phyloP scores from a whole-genome alignment of 2,797 vertebrate genomes.

The Diceros bicornis region DNA sequence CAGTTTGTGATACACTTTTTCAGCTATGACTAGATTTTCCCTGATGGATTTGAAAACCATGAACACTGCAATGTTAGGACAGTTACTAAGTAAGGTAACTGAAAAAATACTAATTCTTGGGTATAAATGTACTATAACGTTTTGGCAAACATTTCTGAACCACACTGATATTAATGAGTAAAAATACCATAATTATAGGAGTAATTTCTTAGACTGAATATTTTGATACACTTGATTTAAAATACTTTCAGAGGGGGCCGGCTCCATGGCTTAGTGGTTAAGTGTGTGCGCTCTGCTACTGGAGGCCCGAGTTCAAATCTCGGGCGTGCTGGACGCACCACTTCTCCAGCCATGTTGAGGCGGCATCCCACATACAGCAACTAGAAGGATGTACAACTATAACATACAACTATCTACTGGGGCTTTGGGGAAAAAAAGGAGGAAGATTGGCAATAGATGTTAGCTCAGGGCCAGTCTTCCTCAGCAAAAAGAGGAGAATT shows the following conservation, averaged over 20 bases:
- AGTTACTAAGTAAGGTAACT: background rate
- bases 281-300: too few relatives aligned
- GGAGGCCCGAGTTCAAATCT: too few relatives aligned
- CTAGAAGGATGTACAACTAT: too few relatives aligned
- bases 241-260: constrained; percentile 23
- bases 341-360: too few relatives aligned
- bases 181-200: background rate
- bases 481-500: too few relatives aligned
- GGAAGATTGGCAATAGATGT: too few relatives aligned
- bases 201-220: constrained; percentile 19
- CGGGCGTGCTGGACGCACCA: too few relatives aligned
- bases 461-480: too few relatives aligned
- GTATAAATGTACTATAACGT: constrained; percentile 14
- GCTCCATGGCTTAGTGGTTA: too few relatives aligned
- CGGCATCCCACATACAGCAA: too few relatives aligned
- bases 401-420: too few relatives aligned
- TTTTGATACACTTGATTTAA: constrained; percentile 54
- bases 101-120: background rate
- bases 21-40: background rate
- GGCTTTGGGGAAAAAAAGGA: too few relatives aligned
- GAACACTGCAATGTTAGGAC: background rate
- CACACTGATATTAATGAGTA: constrained; percentile 26
- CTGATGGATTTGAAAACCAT: background rate
- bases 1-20: background rate
- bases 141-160: background rate